Percentiles rank a stretch among this genome's conserved stretches.
These are phyloP conservation scores for Apis mellifera DNA, from an alignment of 1,140 invertebrate species.

Conservation along the genomic window DNA sequence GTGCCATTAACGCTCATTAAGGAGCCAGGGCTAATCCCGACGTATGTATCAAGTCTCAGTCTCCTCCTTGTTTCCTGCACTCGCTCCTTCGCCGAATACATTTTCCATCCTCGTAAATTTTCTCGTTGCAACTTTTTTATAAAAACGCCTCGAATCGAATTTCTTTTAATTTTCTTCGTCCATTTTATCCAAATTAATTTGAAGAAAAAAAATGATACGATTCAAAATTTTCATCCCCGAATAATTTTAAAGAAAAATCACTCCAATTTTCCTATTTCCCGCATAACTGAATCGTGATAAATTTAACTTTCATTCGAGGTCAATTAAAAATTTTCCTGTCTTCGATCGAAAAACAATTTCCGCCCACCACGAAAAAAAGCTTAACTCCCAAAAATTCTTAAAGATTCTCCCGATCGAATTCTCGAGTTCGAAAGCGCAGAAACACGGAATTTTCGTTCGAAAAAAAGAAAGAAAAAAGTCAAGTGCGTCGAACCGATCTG, in stretches of 20 bases:
- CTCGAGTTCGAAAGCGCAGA: neutral
- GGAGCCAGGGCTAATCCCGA: slow-evolving; percentile 45
- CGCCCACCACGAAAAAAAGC: too few relatives aligned
- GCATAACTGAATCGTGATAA: too few relatives aligned
- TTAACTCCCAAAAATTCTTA: neutral
- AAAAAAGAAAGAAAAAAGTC: slow-evolving; percentile 47
- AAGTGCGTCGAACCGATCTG: slow-evolving; percentile 46
- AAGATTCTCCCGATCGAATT: fast-evolving
- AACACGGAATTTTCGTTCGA: neutral
- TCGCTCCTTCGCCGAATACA: neutral
- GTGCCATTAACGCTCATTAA: slow-evolving; percentile 60
- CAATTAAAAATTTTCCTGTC: too few relatives aligned
- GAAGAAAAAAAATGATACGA: too few relatives aligned
- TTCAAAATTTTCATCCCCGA: too few relatives aligned
- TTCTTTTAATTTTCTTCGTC: neutral
- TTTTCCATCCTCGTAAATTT: slow-evolving; percentile 13
- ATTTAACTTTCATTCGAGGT: too few relatives aligned
- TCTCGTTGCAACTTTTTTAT: too few relatives aligned
- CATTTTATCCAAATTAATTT: neutral
- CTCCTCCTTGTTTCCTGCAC: slow-evolving; percentile 20
- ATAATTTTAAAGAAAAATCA: too few relatives aligned
- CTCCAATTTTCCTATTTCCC: too few relatives aligned
- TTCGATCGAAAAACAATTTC: too few relatives aligned
- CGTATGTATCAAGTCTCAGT: slow-evolving; percentile 7
- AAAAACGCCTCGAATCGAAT: neutral